Conservation (phyloP, 2,113 vertebrate genomes). For the Ifrita kowaldi region DNA sequence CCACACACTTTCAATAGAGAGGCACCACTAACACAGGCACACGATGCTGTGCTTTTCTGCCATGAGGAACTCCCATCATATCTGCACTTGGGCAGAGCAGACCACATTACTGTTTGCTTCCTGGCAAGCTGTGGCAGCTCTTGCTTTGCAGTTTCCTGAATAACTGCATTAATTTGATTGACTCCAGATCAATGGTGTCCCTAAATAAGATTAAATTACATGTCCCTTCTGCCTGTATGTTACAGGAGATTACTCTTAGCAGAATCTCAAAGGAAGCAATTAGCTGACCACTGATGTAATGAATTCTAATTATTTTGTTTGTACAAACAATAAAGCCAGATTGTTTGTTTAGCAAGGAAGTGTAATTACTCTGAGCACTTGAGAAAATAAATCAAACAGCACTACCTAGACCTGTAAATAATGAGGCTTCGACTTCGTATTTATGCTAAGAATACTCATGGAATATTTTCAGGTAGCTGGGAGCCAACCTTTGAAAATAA, state of each 20-base stretch:
- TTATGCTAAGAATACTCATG: constrained; percentile 12
- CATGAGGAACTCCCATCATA: not conserved
- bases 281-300: constrained; percentile 62
- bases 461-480: constrained; percentile 46
- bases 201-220: constrained; percentile 40
- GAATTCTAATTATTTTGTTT: constrained; percentile 71
- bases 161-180: not conserved
- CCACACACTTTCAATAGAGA: not conserved
- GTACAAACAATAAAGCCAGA: constrained; percentile 63
- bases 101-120: not conserved
- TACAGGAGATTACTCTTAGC: constrained; percentile 1
- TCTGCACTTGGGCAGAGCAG: not conserved
- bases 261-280: constrained; percentile 57
- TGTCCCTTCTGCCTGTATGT: not conserved
- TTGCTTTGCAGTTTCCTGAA: not conserved
- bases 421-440: constrained; percentile 6
- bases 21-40: not conserved
- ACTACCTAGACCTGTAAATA: constrained; percentile 47
- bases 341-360: not conserved
- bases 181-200: not conserved
- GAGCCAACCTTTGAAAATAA: constrained; percentile 36
- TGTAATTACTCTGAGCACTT: not conserved
- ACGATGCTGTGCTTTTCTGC: not conserved
- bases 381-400: constrained; percentile 19
- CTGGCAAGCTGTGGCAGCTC: not conserved